Evolutionary conservation across 2,888 invertebrate genomes (phyloP), one percentile per base, ranked within the genome.

Genomic region (Ligdia adustata): DNA sequence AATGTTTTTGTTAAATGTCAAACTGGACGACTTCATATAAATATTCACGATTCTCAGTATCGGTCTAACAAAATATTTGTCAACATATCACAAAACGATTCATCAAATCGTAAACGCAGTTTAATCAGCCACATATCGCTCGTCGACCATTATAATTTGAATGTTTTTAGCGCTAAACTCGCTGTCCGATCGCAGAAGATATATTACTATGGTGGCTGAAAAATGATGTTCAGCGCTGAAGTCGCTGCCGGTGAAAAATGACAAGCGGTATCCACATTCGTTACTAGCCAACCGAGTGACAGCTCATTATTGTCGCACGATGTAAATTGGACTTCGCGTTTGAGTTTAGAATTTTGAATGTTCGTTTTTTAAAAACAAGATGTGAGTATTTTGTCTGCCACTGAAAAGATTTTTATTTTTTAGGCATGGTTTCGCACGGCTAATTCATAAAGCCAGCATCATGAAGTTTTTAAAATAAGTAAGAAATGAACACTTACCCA

Each of bases 281-380:
- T 76, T 66, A 69, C 55, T 57, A 60, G 57, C 51, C 62, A 52
- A 64, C 57, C 71, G 63, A 57, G 47, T 48, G 76, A 66, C 72
- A 63, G 66, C 61, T 67, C 63, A 67, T 75, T 69, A 72, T 66
- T 69, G 61, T 52, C 62, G 51, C 46, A 47, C 43, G 48, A 48
- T 46, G 49, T 50, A 59, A 59, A 56, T 59, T 6, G 54, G 54
- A 51, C 50, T 52, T 52, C 52, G 47, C 41, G 15, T 32, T 45
- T 38, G 31, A 50, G 52, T 54, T 54, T 50, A 38, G 40, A 39
- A 55, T 55, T 51, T 44, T 28, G 45, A 57, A 48, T 43, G 12
- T 22, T 28, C 7, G 3, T 22, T 33, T 31, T 41, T 46, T 28
- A 12, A 22, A 35, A 18, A 26, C 18, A 11, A 12, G 20, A 33